Base-by-base conservation (phyloP, 2,113 vertebrate species). In the Phoenicopterus ruber region DNA sequence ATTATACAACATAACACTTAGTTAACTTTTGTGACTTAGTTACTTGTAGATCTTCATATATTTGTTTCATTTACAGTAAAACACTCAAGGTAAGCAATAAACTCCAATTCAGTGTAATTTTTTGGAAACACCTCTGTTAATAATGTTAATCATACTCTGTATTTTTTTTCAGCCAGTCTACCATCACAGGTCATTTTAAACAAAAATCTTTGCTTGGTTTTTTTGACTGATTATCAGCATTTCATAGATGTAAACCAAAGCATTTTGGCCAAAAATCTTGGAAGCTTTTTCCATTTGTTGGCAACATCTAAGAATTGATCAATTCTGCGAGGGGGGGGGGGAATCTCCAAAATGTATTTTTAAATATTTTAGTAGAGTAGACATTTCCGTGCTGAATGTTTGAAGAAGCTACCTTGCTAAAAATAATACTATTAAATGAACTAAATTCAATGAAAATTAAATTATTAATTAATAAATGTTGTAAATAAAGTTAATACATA, bases 271-370 rank as follows among this genome's bases (percentile, higher is more conserved):
- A 73, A 61, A 77, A 76, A 38, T 38, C 11, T n/a, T 78, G 55
- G 17, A 58, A 89, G 20, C 11, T 52, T 83, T 80, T 83, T 61
- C 40, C 9, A 20, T 82, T 95, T 94, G 32, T 90, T 11, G 72
- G 15, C 31, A 29, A 15, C 15, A n/a, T 24, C 17, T 47, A 66
- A 67, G 25, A 81, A 86, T 4, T 36, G 6, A 80, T 54, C 3
- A 16, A 4, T 58, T 72, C 55, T 67, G 2, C 0, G 1, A 65
- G 21, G n/a, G n/a, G n/a, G n/a, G n/a, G n/a, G n/a, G n/a, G n/a
- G n/a, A 32, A 50, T 26, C 17, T 70, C n/a, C 5, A 70, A 77
- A 70, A n/a, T 58, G 7, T 52, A 11, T 24, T 87, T 82, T 73
- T 2, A 67, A 62, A 10, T 79, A 17, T 70, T 86, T 70, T 29